These are phyloP conservation scores for Hemichromis elongatus DNA, from an alignment of 2,113 vertebrate species.

Conservation along the genomic window DNA sequence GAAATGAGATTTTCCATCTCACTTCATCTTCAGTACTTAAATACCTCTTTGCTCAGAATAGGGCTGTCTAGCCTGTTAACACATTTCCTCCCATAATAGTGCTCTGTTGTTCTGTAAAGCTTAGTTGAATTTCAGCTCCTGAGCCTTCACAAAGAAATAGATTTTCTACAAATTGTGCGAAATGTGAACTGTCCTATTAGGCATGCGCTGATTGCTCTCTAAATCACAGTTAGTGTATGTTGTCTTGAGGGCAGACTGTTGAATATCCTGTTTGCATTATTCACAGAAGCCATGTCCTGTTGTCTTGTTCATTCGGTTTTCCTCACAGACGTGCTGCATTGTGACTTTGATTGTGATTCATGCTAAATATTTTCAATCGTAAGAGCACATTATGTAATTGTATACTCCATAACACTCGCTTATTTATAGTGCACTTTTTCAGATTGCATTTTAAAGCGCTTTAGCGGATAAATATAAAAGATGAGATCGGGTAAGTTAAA, in stretches of 20 bases:
- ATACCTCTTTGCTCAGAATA: conserved; percentile 63
- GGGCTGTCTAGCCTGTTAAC: conserved; percentile 66
- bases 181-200: conserved; percentile 54
- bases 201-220: conserved; percentile 39
- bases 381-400: conserved; percentile 18
- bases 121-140: conserved; percentile 47
- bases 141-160: conserved; percentile 43
- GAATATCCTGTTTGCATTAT: conserved; percentile 33
- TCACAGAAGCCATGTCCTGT: conserved; percentile 15
- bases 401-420: background rate
- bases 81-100: conserved; percentile 57
- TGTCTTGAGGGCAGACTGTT: conserved; percentile 28
- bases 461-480: background rate
- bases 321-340: conserved; percentile 3
- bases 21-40: conserved; percentile 68
- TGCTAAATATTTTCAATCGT: conserved; percentile 15
- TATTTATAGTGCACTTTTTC: conserved; percentile 26
- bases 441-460: conserved; percentile 5
- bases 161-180: conserved; percentile 49
- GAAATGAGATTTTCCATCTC: conserved; percentile 75
- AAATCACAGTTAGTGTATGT: conserved; percentile 48
- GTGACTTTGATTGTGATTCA: conserved; percentile 23
- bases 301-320: conserved; percentile 10
- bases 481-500: background rate
- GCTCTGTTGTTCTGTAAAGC: conserved; percentile 61